phyloP scores from a whole-genome alignment of 2,797 vertebrate species.

The Mus spretus region DNA sequence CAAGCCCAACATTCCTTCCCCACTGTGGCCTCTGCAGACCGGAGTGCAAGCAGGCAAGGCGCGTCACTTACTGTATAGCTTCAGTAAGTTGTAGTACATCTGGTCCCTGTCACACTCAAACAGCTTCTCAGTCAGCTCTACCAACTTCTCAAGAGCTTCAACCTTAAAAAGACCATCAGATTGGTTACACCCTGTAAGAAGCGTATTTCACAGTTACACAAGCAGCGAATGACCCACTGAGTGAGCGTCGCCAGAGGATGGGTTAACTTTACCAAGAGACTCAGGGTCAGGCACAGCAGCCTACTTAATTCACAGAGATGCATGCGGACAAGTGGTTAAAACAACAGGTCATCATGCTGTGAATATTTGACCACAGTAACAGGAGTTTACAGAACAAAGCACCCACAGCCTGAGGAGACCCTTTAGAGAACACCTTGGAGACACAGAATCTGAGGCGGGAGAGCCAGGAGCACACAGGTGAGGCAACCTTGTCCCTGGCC shows the following conservation, averaged over 20 bases:
- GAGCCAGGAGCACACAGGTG: neutral
- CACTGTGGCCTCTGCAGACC: neutral
- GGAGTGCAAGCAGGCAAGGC: neutral
- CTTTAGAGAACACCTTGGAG: neutral
- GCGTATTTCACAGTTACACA: constrained; percentile 14
- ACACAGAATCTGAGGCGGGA: neutral
- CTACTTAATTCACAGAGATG: neutral
- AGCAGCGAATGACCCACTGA: neutral
- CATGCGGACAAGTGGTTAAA: neutral
- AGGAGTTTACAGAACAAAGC: constrained; percentile 7
- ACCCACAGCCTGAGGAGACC: neutral
- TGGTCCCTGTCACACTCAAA: constrained; percentile 97
- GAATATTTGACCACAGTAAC: constrained; percentile 21
- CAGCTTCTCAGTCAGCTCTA: constrained; percentile 94
- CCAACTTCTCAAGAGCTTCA: constrained; percentile 93
- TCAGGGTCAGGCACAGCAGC: neutral
- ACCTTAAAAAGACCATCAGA: constrained; percentile 88
- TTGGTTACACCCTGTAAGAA: neutral
- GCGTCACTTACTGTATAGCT: constrained; percentile 93
- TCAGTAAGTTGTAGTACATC: constrained; percentile 94
- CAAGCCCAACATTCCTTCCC: neutral
- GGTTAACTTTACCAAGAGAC: constrained; percentile 19
- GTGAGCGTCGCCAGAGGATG: neutral
- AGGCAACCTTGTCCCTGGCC: neutral
- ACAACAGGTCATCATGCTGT: neutral